phyloP scores from a whole-genome alignment of 2,113 vertebrate species.

The Hepsetus odoe region DNA sequence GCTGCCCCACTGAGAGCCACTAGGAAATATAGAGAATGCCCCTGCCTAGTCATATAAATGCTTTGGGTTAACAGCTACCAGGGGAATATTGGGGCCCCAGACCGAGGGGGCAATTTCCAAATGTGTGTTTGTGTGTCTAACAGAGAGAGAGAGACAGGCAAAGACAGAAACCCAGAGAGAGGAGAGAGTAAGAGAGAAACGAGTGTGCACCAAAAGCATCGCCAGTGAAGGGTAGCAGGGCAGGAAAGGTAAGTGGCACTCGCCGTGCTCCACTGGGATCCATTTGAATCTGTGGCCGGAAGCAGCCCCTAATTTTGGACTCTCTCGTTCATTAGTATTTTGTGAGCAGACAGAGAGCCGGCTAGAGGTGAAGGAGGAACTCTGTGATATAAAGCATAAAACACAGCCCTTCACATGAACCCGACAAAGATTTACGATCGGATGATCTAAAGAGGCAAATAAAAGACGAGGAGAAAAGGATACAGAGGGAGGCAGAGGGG shows the following conservation, averaged over 20 bases:
- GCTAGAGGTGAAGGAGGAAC: constrained; percentile 6
- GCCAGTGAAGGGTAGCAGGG: constrained; percentile 49
- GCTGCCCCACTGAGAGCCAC: constrained; percentile 53
- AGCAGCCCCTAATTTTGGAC: constrained; percentile 71
- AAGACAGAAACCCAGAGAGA: constrained; percentile 42
- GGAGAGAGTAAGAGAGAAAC: constrained; percentile 56
- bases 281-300: constrained; percentile 66
- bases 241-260: constrained; percentile 60
- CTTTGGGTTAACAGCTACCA: constrained; percentile 70
- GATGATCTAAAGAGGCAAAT: constrained; percentile 64
- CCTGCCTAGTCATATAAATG: constrained; percentile 56
- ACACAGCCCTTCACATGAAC: constrained; percentile 64
- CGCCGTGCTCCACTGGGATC: constrained; percentile 61
- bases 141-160: constrained; percentile 42
- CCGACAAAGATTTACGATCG: constrained; percentile 74
- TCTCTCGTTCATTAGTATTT: constrained; percentile 71
- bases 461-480: constrained; percentile 32
- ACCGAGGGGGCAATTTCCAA: constrained; percentile 57
- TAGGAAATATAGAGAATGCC: constrained; percentile 64
- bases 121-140: constrained; percentile 18
- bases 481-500: constrained; percentile 17
- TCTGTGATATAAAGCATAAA: constrained; percentile 66
- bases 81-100: constrained; percentile 62
- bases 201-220: constrained; percentile 29
- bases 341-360: constrained; percentile 39